Evolutionary conservation across 1,140 invertebrate genomes (phyloP), one percentile per base, ranked within the genome.

Genomic region (Copidosoma floridanum): DNA sequence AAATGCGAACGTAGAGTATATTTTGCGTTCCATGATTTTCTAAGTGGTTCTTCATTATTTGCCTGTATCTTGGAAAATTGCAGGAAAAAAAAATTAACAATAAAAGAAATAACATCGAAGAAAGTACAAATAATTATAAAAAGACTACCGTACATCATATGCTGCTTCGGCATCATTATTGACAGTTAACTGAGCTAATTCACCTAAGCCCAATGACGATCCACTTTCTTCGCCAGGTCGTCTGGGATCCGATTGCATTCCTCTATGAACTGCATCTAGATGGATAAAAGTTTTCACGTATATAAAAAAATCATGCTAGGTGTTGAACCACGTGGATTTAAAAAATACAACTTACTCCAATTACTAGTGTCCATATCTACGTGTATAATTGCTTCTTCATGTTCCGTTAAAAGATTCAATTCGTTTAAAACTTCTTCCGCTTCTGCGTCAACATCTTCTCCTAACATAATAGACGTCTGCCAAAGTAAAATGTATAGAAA

Each of bases 1-100:
- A 99, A 99, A 83, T 99, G 98, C 73, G 94, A 96, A 69, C 96
- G 85, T 70, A 98, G 82, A 43, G 95, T 98, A 74, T 98, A 98
- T 81, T 98, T 98, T 66, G 94, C 94, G 82, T 93, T 97, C 96
- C 96, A 98, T 37, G 94, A 97, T 85, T 98, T 98, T 71, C 95
- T 87, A 83, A 93, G 95, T 57, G 90, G 90, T 74, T 97, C 95
- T 82, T 96, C 97, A 68, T 89, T 89, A 68, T 90, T 88, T 56
- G 91, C 85, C 53, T 74, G 68, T 68, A 89, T 85, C 87, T 89
- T n/a, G 61, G 59, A 65, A 48, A 46, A 46, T 51, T 14, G 50
- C 26, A 54, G 23, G 38, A 57, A 50, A 43, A 43, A 44, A 27
- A 18, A 40, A 37, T 46, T 21, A 7, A 44, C 14, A 35, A 44